Evolutionary conservation across 2,888 invertebrate species (phyloP).

Genomic region (Nycteola revayana): DNA sequence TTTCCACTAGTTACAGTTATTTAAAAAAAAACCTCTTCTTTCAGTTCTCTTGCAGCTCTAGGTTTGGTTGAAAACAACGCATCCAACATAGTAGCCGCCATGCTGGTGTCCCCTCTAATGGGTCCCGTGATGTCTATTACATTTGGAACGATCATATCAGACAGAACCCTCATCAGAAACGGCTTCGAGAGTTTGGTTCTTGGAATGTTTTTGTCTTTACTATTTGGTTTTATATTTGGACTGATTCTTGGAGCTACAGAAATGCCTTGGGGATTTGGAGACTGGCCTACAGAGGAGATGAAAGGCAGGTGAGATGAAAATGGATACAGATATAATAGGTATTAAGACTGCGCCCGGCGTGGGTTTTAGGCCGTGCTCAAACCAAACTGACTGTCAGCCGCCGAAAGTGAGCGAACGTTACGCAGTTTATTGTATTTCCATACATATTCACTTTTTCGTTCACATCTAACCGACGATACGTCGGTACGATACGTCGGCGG

Average conservation of each 20-base stretch:
- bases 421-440: too few relatives aligned
- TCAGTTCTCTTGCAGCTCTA: slow-evolving; percentile 90
- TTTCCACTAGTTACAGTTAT: too few relatives aligned
- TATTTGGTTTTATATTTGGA: slow-evolving; percentile 91
- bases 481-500: too few relatives aligned
- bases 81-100: slow-evolving; percentile 89
- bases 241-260: slow-evolving; percentile 87
- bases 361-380: too few relatives aligned
- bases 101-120: slow-evolving; percentile 90
- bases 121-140: slow-evolving; percentile 94
- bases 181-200: slow-evolving; percentile 86
- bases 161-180: slow-evolving; percentile 84
- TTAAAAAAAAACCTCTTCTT: slow-evolving; percentile 17
- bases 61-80: slow-evolving; percentile 92
- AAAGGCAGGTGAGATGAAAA: slow-evolving; percentile 82
- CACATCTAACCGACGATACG: too few relatives aligned
- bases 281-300: slow-evolving; percentile 92
- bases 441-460: too few relatives aligned
- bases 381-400: too few relatives aligned
- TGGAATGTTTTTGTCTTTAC: slow-evolving; percentile 88
- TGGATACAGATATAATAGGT: neutral
- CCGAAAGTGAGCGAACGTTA: too few relatives aligned
- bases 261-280: slow-evolving; percentile 89
- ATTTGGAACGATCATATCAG: slow-evolving; percentile 90
- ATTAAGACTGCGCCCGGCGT: too few relatives aligned